Evolutionary conservation across 2,113 vertebrate genomes (phyloP).

Genomic region (Rousettus leschenaultii): DNA sequence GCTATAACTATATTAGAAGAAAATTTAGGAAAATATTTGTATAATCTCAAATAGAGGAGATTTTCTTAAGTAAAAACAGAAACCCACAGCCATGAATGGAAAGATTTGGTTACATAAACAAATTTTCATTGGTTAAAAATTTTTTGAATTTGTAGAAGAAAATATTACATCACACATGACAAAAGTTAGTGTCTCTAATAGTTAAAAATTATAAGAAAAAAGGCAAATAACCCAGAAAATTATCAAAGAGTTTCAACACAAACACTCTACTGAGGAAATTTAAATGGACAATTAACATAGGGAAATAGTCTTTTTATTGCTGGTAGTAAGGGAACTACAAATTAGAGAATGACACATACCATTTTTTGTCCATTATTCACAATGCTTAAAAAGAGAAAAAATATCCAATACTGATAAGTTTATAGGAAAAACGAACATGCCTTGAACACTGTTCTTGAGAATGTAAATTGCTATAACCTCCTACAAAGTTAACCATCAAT

Average conservation of each 20-base stretch:
- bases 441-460: background rate
- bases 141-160: background rate
- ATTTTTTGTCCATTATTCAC: background rate
- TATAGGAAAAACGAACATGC: background rate
- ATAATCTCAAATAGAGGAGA: background rate
- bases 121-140: background rate
- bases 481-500: background rate
- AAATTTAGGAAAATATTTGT: background rate
- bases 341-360: background rate
- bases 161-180: background rate
- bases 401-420: background rate
- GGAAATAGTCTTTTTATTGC: background rate
- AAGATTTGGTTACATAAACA: background rate
- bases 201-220: background rate
- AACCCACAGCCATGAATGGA: background rate
- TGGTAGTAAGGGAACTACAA: background rate
- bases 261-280: background rate
- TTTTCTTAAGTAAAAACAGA: background rate
- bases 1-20: background rate
- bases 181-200: background rate
- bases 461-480: background rate
- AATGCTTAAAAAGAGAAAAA: background rate
- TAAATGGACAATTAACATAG: background rate
- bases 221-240: background rate
- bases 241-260: background rate